These are phyloP conservation scores for Trachelus stipa DNA, from an alignment of 2,888 invertebrate species.

Conservation along the genomic window DNA sequence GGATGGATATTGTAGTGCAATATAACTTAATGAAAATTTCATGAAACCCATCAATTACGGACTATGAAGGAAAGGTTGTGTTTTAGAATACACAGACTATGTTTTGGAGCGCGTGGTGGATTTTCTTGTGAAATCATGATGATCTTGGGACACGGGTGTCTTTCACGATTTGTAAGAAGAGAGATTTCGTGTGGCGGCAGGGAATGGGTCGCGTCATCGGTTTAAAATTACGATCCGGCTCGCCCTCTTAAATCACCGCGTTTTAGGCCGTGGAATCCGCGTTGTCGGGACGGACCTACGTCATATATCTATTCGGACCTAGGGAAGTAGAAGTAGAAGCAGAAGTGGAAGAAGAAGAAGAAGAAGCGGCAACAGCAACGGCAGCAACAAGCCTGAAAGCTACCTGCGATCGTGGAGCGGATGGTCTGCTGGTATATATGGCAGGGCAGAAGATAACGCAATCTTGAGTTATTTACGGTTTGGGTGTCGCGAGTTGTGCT, in stretches of 20 bases:
- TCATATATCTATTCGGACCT: conserved; percentile 12
- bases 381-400: background rate
- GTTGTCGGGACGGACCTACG: conserved; percentile 2
- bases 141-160: conserved; percentile 1
- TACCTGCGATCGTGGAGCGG: conserved; percentile 8
- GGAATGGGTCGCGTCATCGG: conserved; percentile 18
- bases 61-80: too few relatives aligned
- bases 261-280: background rate
- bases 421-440: conserved; percentile 4
- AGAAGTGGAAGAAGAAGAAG: conserved; percentile 13
- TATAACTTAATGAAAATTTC: too few relatives aligned
- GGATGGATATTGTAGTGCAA: too few relatives aligned
- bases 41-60: too few relatives aligned
- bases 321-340: conserved; percentile 13
- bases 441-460: conserved; percentile 42
- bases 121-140: background rate
- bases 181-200: too few relatives aligned
- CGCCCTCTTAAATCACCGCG: conserved; percentile 26
- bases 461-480: conserved; percentile 52
- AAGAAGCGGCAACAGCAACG: background rate
- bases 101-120: too few relatives aligned
- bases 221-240: conserved; percentile 27
- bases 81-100: too few relatives aligned
- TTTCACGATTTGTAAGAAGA: conserved; percentile 1
- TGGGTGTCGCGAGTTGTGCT: conserved; percentile 34